Percentiles rank a stretch among this genome's conserved stretches.
Conservation (phyloP, 2,113 vertebrate genomes). For the Neomonachus schauinslandi region DNA sequence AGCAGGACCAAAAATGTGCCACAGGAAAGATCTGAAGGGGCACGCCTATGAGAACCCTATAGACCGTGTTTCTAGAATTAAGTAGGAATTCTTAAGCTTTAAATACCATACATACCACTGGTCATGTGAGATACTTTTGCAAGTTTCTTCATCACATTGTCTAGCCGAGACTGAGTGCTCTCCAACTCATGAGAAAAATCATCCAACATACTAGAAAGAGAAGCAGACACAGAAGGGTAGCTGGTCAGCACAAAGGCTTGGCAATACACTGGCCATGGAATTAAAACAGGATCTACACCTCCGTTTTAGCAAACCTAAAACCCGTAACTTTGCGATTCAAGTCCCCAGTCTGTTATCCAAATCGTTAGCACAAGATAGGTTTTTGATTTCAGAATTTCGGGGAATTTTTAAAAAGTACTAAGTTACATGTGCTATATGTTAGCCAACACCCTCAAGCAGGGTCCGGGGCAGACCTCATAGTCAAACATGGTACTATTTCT, state of each 20-base stretch:
- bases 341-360: neutral
- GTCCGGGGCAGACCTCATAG: neutral
- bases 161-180: constrained; percentile 95
- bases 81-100: neutral
- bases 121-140: constrained; percentile 99
- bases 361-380: neutral
- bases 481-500: neutral
- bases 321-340: neutral
- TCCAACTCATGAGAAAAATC: constrained; percentile 97
- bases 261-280: accelerated
- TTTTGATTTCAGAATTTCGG: neutral
- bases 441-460: neutral
- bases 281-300: neutral
- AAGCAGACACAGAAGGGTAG: neutral
- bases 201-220: constrained; percentile 93
- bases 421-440: neutral
- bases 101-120: constrained; percentile 90
- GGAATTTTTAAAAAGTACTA: neutral
- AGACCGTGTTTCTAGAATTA: neutral
- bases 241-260: neutral
- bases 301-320: neutral
- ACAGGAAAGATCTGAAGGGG: neutral
- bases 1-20: neutral
- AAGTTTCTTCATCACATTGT: constrained; percentile 99
- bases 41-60: neutral